phyloP scores from a whole-genome alignment of 1,140 invertebrate species.

The Drosophila pruinosa region DNA sequence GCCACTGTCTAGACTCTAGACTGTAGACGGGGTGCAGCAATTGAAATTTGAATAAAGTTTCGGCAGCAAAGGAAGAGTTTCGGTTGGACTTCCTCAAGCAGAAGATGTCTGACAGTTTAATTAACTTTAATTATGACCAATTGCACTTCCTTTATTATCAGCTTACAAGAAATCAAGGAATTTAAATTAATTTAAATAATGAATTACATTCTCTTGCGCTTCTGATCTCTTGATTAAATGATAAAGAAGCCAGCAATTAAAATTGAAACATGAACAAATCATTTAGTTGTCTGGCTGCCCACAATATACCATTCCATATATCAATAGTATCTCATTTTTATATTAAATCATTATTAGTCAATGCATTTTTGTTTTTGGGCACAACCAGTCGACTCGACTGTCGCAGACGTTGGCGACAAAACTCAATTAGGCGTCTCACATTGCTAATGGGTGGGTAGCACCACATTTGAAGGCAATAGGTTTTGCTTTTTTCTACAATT shows the following conservation, averaged over 20 bases:
- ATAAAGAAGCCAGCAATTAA: neutral
- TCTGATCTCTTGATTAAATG: neutral
- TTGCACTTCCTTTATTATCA: conserved; percentile 11
- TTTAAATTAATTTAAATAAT: conserved; percentile 22
- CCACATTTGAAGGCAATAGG: conserved; percentile 12
- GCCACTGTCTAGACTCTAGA: conserved; percentile 14
- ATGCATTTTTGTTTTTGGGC: conserved; percentile 37
- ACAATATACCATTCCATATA: conserved; percentile 26
- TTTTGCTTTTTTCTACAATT: neutral
- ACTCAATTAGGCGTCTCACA: conserved; percentile 44
- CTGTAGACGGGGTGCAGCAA: conserved; percentile 39
- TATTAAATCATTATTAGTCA: conserved; percentile 1
- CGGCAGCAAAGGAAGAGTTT: neutral
- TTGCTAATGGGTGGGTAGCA: conserved; percentile 17
- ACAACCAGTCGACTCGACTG: neutral
- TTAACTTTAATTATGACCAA: conserved; percentile 28
- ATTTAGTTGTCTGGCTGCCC: conserved; percentile 7
- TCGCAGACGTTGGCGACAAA: conserved; percentile 24
- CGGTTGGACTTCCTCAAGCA: neutral
- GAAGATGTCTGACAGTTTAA: conserved; percentile 22
- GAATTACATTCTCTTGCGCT: conserved; percentile 1
- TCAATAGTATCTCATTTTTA: conserved; percentile 6
- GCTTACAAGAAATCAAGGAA: conserved; percentile 9
- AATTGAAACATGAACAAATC: neutral
- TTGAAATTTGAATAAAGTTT: neutral